Percentiles rank a stretch among this genome's conserved stretches.
These are phyloP conservation scores for Formica exsecta DNA, from an alignment of 1,140 invertebrate genomes.

Conservation along the genomic window DNA sequence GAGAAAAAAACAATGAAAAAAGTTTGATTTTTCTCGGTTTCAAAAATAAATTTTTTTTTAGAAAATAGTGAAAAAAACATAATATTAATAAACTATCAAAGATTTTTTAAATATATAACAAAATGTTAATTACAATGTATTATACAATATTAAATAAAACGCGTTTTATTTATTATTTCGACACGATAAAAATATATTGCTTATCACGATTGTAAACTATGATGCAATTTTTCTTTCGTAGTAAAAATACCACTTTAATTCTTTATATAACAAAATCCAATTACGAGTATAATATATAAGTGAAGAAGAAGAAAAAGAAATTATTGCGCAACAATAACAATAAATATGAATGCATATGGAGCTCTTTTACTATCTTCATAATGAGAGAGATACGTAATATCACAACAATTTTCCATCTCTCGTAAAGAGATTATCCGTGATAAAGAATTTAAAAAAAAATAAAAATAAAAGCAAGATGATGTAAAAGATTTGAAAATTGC, in stretches of 20 bases:
- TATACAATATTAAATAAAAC: neutral
- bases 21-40: neutral
- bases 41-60: neutral
- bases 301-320: neutral
- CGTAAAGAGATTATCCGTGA: neutral
- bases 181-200: neutral
- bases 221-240: constrained; percentile 8
- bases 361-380: neutral
- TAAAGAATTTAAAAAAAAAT: neutral
- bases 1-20: neutral
- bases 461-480: neutral
- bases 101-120: neutral
- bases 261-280: constrained; percentile 16
- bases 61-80: neutral
- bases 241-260: constrained; percentile 36
- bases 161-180: constrained; percentile 19
- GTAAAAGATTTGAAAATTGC: neutral
- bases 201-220: neutral
- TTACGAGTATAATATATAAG: neutral
- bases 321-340: neutral
- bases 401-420: neutral
- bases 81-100: neutral
- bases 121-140: constrained; percentile 10
- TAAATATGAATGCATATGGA: neutral
- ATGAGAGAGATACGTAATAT: neutral